phyloP scores from a whole-genome alignment of 1,140 invertebrate species.

The Drosophila virilis region DNA sequence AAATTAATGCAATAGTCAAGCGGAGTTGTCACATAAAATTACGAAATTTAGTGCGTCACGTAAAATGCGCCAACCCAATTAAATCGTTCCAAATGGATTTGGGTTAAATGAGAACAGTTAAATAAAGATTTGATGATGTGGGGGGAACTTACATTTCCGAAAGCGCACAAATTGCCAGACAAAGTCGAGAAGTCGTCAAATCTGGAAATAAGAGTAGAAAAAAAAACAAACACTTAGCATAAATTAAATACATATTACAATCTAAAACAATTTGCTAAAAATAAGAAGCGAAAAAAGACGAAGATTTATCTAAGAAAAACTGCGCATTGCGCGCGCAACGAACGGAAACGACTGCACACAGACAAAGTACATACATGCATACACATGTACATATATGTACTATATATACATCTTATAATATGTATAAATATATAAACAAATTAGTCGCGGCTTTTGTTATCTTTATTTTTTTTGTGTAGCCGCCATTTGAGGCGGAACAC shows the following conservation, averaged over 20 bases:
- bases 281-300: constrained; percentile 22
- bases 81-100: constrained; percentile 28
- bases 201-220: constrained; percentile 48
- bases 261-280: constrained; percentile 41
- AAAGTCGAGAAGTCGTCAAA: constrained; percentile 34
- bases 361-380: constrained; percentile 1
- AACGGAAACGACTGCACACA: constrained; percentile 55
- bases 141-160: constrained; percentile 66
- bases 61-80: constrained; percentile 31
- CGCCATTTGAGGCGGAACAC: constrained; percentile 41
- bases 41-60: constrained; percentile 11
- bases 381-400: constrained; percentile 12
- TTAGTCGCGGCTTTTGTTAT: constrained; percentile 24
- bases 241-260: constrained; percentile 43
- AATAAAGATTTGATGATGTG: constrained; percentile 2
- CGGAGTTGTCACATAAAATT: constrained; percentile 40
- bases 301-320: constrained; percentile 66
- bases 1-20: constrained; percentile 50
- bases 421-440: not conserved
- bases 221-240: constrained; percentile 42
- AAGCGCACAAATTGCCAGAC: constrained; percentile 16
- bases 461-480: constrained; percentile 19
- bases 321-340: constrained; percentile 57
- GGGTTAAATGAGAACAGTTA: constrained; percentile 51
- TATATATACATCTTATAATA: constrained; percentile 13